Base-by-base conservation (phyloP, 2,113 vertebrate genomes). In the Callithrix jacchus region DNA sequence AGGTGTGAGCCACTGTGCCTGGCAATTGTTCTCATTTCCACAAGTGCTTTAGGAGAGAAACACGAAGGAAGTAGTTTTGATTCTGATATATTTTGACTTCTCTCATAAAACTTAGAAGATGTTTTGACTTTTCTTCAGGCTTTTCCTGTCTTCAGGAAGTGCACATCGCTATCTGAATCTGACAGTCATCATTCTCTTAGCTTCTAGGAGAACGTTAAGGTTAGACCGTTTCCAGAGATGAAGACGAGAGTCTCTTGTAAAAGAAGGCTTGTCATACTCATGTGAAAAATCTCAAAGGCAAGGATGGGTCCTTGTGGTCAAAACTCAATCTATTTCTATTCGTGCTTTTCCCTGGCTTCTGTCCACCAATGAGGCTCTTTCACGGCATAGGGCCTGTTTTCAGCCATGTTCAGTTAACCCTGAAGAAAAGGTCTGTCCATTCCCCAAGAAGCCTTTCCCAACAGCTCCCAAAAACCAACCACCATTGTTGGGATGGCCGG, bases 271-370 rank as follows among this genome's bases (percentile, higher is more conserved):
- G 0, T 18, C 18, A 9, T 10, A 77, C 18, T n/a, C 56, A 18
- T 5, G 5, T 14, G 80, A 37, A 58, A 54, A 40, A 2, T 2
- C 35, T 21, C 73, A 10, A 54, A 37, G 0, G 73, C 49, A 23
- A 40, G n/a, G 35, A 0, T 20, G 27, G 80, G 52, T 17, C 64
- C 49, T 1, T 3, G 25, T 0, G 13, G 58, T 16, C 21, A 6
- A 7, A 40, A 37, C 2, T n/a, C 2, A 0, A 6, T 2, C 40
- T 18, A 27, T 18, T 70, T 61, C 73, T 20, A 0, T 9, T n/a
- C 6, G 20, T 6, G 49, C 25, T 47, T 21, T 7, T 17, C 10
- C 25, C 61, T 25, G 71, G 88, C 54, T 37, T 42, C 58, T 11
- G 27, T 21, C 49, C 27, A 13, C 37, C 35, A 25, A 13, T 0